These are phyloP conservation scores for Myiopsitta monachus DNA, from an alignment of 2,113 vertebrate species.

Conservation along the genomic window DNA sequence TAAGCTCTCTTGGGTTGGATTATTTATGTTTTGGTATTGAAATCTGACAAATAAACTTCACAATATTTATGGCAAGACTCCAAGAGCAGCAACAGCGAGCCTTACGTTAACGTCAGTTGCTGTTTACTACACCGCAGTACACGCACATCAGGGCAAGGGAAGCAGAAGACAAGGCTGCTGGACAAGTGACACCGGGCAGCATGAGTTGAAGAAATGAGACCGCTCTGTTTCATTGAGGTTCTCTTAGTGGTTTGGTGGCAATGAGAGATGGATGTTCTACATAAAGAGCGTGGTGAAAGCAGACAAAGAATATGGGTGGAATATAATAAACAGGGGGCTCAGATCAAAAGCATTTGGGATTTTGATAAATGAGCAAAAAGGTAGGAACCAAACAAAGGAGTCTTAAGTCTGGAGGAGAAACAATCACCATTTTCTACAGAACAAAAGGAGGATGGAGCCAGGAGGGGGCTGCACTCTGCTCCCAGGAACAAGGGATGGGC, in stretches of 20 bases:
- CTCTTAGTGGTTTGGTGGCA: neutral
- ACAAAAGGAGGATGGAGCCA: neutral
- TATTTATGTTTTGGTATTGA: conserved; percentile 7
- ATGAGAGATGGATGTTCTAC: accelerated
- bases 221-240: neutral
- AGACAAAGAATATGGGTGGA: neutral
- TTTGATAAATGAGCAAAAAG: neutral
- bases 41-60: conserved; percentile 31
- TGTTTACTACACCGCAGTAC: neutral
- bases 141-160: neutral
- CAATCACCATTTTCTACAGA: neutral
- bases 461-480: neutral
- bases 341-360: neutral
- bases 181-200: neutral
- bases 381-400: neutral
- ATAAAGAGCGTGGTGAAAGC: neutral
- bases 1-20: neutral
- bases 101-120: neutral
- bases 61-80: neutral
- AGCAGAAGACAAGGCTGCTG: neutral
- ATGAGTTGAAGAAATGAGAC: neutral
- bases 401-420: neutral
- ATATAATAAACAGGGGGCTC: neutral
- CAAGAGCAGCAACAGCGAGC: neutral
- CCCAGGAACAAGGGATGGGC: neutral